These are phyloP conservation scores for Vesta saturnalis DNA, from an alignment of 2,888 invertebrate genomes.

Conservation along the genomic window DNA sequence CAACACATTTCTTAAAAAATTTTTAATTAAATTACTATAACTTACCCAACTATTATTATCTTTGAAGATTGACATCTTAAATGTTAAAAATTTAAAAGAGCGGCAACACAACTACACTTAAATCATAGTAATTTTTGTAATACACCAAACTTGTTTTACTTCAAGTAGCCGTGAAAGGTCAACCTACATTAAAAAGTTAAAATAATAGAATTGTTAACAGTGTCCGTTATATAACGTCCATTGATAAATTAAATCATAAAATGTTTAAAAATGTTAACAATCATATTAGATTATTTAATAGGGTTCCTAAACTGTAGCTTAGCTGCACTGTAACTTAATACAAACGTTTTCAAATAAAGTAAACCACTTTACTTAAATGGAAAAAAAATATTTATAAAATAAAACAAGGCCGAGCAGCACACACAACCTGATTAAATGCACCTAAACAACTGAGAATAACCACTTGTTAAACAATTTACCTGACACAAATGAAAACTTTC, in stretches of 20 bases:
- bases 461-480: slow-evolving; percentile 40
- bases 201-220: slow-evolving; percentile 2
- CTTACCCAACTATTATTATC: slow-evolving; percentile 33
- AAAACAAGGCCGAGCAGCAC: neutral
- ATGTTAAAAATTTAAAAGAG: neutral
- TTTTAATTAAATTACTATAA: neutral
- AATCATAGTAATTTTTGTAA: neutral
- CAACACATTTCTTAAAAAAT: slow-evolving; percentile 10
- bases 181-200: neutral
- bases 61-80: slow-evolving; percentile 31
- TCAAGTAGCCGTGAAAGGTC: neutral
- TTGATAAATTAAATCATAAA: slow-evolving; percentile 1
- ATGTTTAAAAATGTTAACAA: neutral
- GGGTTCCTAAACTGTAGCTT: too few relatives aligned
- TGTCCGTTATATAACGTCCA: neutral
- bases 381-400: neutral
- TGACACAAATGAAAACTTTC: slow-evolving; percentile 43
- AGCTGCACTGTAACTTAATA: too few relatives aligned
- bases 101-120: neutral
- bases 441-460: slow-evolving; percentile 38
- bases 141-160: neutral
- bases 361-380: too few relatives aligned
- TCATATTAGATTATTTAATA: neutral
- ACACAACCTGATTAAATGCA: slow-evolving; percentile 9
- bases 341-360: too few relatives aligned